Evolutionary conservation across 92 coral and sea anemone species (phyloP), one percentile per base, ranked within the genome.

Genomic region (Pocillopora grandis): DNA sequence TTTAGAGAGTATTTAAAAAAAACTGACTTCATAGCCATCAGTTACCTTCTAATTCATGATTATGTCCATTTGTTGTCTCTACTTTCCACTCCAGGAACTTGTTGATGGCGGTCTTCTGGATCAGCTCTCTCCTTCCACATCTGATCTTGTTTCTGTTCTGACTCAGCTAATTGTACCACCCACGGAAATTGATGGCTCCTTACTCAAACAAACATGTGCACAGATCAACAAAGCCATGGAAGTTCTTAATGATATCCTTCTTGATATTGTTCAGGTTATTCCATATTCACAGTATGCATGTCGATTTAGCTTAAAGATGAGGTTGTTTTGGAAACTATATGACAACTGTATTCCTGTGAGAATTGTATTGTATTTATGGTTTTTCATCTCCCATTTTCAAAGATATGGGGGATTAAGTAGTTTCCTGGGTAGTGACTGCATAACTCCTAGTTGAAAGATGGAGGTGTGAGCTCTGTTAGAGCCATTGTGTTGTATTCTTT

Each of bases 201-300:
- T 78, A 59, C 80, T 93, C 42, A 92, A 88, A 71, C 86, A 75
- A 78, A 89, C 92, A 69, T 94, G 95, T 84, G 88, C 89, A 61
- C 91, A 91, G 79, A 90, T 92, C 80, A 93, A 87, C 80, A 90
- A 90, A 71, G 98, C 92, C 20, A 86, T 96, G 61, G 99, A 96
- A 82, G 94, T 90, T 71, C 78, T 96, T 8, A 87, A 76, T 87
- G 99, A 91, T 96, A 95, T 91, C 98, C 95, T 93, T 93, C 18
- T 64, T 49, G 18, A 78, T 17, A 5, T 8, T 42, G 52, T 42
- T 42, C 52, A 42, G 8, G 8, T 42, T 3, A 42, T 42, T 42
- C 52, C 8, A 3, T 3, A 7, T 42, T 42, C 0, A 42, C 52
- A 3, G 4, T 7, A 42, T 23, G 27, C 27, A 23, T 0, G 27